Evolutionary conservation across 2,113 vertebrate genomes (phyloP).

Genomic region (Sitta europaea): DNA sequence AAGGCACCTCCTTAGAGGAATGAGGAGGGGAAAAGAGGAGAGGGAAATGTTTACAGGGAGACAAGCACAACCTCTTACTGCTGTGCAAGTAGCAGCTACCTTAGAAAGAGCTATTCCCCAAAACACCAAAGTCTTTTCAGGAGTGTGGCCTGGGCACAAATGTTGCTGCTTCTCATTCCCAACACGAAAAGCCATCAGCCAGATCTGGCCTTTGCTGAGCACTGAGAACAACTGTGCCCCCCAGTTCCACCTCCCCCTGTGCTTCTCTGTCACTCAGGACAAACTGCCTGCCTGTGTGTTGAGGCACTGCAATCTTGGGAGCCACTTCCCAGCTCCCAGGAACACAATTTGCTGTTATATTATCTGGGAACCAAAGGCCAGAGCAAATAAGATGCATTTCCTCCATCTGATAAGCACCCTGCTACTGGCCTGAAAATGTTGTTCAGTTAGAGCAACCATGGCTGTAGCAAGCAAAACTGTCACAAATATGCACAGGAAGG

Average conservation of each 20-base stretch:
- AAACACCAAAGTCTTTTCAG: neutral
- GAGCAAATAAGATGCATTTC: neutral
- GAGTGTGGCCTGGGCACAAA: neutral
- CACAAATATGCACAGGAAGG: neutral
- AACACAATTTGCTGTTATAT: neutral
- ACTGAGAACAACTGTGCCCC: accelerated
- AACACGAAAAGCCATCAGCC: neutral
- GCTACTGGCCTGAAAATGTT: neutral
- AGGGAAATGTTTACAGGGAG: neutral
- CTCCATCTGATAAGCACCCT: neutral
- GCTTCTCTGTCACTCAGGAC: neutral
- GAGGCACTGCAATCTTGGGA: neutral
- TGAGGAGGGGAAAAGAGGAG: neutral
- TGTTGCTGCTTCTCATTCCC: neutral
- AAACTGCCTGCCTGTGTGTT: accelerated
- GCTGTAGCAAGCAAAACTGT: neutral
- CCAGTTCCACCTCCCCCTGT: neutral
- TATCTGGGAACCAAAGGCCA: neutral
- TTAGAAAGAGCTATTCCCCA: neutral
- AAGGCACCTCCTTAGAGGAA: neutral
- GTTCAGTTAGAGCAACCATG: neutral
- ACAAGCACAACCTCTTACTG: neutral
- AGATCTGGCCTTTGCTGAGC: neutral
- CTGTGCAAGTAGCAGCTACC: neutral
- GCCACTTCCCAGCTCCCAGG: conserved; percentile 10